phyloP scores from a whole-genome alignment of 2,797 vertebrate species.

The Phrynocephalus guinanensis region DNA sequence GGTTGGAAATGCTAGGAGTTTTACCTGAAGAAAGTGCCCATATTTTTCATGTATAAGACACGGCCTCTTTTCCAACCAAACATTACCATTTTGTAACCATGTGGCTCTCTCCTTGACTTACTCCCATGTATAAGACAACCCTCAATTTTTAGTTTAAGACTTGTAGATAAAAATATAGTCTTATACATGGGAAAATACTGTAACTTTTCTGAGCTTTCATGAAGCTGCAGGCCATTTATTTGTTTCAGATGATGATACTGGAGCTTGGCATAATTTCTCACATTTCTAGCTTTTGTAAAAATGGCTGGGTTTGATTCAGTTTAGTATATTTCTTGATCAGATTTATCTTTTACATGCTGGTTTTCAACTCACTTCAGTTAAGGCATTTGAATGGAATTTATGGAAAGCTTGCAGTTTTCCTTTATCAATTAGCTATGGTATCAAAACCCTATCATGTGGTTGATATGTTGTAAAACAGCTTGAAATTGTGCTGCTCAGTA shows the following conservation, averaged over 20 bases:
- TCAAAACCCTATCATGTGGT: background rate
- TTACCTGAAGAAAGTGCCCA: too few relatives aligned
- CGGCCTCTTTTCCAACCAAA: too few relatives aligned
- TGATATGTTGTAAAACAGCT: background rate
- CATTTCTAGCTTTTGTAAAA: slow-evolving; percentile 6
- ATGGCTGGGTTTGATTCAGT: slow-evolving; percentile 22
- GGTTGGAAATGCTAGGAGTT: too few relatives aligned
- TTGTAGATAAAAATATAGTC: too few relatives aligned
- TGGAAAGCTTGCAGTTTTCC: background rate
- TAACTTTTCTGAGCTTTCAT: too few relatives aligned
- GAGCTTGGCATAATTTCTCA: slow-evolving; percentile 9
- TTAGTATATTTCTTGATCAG: background rate
- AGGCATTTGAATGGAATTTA: background rate
- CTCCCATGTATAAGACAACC: too few relatives aligned
- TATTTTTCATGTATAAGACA: too few relatives aligned
- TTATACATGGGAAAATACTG: too few relatives aligned
- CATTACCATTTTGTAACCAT: too few relatives aligned
- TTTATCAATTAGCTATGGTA: background rate
- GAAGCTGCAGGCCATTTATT: slow-evolving; percentile 4
- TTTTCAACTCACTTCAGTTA: background rate
- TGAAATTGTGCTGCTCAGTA: background rate
- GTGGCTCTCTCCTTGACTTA: too few relatives aligned
- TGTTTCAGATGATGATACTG: slow-evolving; percentile 3
- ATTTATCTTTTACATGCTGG: slow-evolving; percentile 2
- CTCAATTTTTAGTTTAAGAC: too few relatives aligned